These are phyloP conservation scores for Corapipo altera DNA, from an alignment of 2,113 vertebrate genomes.

Conservation along the genomic window DNA sequence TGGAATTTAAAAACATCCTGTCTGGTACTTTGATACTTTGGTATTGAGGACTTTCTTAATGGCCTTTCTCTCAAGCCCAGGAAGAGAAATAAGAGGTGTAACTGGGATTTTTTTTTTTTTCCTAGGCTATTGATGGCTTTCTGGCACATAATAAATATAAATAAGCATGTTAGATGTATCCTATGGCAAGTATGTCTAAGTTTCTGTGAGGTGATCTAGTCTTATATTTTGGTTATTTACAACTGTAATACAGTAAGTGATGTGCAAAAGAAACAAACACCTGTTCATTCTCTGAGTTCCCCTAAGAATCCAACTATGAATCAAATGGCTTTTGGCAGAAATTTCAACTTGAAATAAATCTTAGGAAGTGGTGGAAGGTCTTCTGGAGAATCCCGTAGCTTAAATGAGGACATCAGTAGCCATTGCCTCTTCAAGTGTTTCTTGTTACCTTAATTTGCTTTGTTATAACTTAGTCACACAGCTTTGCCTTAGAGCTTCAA, in stretches of 20 bases:
- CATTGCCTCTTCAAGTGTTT: not conserved
- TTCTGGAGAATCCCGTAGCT: not conserved
- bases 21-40: not conserved
- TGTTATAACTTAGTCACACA: fast-evolving
- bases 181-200: not conserved
- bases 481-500: not conserved
- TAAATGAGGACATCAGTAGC: not conserved
- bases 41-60: not conserved
- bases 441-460: not conserved
- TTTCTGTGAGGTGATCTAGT: not conserved
- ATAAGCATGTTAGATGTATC: not conserved
- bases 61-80: not conserved
- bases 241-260: not conserved
- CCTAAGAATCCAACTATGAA: not conserved
- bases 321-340: not conserved
- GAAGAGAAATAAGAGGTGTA: not conserved
- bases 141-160: not conserved
- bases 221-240: not conserved
- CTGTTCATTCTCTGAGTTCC: not conserved
- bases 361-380: not conserved
- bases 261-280: not conserved
- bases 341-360: not conserved
- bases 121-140: not conserved
- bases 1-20: not conserved
- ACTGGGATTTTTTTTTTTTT: not conserved